A percentile compares a stretch with the other conserved stretches of the same genome.
Conservation (phyloP, 2,888 invertebrate genomes). For the Drosophila ustulata region DNA sequence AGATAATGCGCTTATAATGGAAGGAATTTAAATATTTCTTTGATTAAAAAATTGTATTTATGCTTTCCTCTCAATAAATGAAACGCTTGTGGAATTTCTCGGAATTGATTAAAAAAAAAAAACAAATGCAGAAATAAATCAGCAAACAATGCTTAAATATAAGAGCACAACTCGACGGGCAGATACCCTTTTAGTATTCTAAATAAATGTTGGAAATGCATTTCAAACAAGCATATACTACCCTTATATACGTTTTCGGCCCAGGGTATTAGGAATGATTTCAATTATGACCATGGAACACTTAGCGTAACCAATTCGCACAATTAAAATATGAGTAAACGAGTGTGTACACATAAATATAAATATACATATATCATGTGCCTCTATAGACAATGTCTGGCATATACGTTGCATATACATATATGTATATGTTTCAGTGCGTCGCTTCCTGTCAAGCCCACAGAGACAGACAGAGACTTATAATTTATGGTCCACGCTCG, state of each 20-base stretch:
- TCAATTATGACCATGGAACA: constrained; percentile 44
- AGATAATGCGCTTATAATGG: constrained; percentile 13
- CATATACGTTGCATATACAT: neutral
- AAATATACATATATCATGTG: constrained; percentile 24
- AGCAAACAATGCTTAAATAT: neutral
- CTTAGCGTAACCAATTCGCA: constrained; percentile 32
- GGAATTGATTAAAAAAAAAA: constrained; percentile 29
- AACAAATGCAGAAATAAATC: constrained; percentile 7
- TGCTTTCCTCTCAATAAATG: neutral
- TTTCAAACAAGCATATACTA: neutral
- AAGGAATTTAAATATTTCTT: neutral
- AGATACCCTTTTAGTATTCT: neutral
- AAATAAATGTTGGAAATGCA: neutral
- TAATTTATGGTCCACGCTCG: constrained; percentile 40
- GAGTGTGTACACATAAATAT: neutral
- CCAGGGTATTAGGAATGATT: constrained; percentile 15
- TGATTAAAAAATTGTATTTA: neutral
- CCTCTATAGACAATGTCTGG: constrained; percentile 3
- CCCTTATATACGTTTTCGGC: neutral
- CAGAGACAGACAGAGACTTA: constrained; percentile 12
- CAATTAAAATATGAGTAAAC: constrained; percentile 39
- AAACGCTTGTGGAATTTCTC: constrained; percentile 15
- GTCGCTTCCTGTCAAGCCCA: constrained; percentile 35
- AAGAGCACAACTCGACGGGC: neutral
- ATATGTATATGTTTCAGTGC: constrained; percentile 13